These are phyloP conservation scores for Coboldia fuscipes DNA, from an alignment of 1,140 invertebrate species.

Conservation along the genomic window DNA sequence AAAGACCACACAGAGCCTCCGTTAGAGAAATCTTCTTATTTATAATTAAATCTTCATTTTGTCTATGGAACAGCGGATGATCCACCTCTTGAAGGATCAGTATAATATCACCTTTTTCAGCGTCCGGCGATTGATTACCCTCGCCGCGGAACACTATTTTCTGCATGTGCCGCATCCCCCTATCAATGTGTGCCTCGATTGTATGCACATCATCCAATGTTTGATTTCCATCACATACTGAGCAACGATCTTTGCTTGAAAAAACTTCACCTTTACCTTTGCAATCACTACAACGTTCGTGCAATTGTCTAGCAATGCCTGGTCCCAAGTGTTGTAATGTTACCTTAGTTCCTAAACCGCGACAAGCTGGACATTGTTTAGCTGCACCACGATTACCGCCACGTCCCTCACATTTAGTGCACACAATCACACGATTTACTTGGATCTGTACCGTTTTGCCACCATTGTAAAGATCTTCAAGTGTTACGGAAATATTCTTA, in stretches of 20 bases:
- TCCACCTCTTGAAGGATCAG: conserved; percentile 69
- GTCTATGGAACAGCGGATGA: conserved; percentile 55
- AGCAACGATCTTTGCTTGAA: conserved; percentile 61
- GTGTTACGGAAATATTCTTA: conserved; percentile 47
- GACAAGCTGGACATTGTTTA: conserved; percentile 48
- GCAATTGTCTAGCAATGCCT: conserved; percentile 67
- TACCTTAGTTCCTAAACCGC: conserved; percentile 51
- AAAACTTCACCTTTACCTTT: conserved; percentile 50
- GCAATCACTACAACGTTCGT: conserved; percentile 47
- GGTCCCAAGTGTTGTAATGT: conserved; percentile 45
- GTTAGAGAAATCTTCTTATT: conserved; percentile 50
- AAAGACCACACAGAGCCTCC: conserved; percentile 80
- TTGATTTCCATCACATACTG: conserved; percentile 61
- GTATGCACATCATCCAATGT: conserved; percentile 56
- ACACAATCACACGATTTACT: conserved; percentile 62
- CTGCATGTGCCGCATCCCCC: conserved; percentile 73
- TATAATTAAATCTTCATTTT: conserved; percentile 54
- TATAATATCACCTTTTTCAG: conserved; percentile 70
- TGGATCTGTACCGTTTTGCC: conserved; percentile 55
- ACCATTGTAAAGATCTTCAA: conserved; percentile 86
- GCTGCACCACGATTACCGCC: conserved; percentile 60
- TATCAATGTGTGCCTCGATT: conserved; percentile 75
- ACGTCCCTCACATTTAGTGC: conserved; percentile 58
- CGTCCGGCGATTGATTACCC: conserved; percentile 73
- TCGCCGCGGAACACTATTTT: conserved; percentile 72